A percentile compares a stretch with the other conserved stretches of the same genome.
These are phyloP conservation scores for Eurytoma californica DNA, from an alignment of 2,888 invertebrate species.

Conservation along the genomic window DNA sequence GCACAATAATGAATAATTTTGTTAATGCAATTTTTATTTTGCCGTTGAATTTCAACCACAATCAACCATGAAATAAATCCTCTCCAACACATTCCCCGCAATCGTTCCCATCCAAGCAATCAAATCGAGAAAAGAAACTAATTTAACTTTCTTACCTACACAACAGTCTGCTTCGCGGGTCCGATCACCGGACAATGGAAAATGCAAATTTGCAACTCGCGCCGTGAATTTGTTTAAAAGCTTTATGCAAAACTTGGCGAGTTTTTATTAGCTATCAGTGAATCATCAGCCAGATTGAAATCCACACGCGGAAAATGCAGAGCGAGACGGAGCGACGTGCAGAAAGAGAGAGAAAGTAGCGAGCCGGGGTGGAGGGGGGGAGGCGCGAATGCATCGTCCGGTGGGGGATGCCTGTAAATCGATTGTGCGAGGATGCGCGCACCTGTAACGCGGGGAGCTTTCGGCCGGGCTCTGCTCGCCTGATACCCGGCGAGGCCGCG, in stretches of 20 bases:
- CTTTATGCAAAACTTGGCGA: constrained; percentile 32
- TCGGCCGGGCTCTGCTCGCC: constrained; percentile 58
- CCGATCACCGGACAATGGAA: neutral
- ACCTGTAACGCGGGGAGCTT: constrained; percentile 49
- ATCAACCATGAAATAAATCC: no score
- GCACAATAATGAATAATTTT: constrained; percentile 34
- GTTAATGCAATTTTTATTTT: constrained; percentile 26
- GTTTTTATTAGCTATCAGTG: constrained; percentile 55
- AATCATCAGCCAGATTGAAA: constrained; percentile 54
- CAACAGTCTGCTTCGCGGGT: neutral
- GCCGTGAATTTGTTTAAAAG: constrained; percentile 48
- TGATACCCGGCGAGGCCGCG: constrained; percentile 58
- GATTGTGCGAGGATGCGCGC: constrained; percentile 37
- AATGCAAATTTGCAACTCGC: constrained; percentile 48
- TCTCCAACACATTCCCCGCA: no score
- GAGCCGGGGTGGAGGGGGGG: neutral
- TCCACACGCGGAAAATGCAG: constrained; percentile 5
- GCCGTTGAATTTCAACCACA: neutral
- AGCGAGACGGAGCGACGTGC: neutral
- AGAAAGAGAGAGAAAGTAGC: neutral
- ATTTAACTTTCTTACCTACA: neutral
- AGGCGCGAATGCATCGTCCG: neutral
- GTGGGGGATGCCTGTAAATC: constrained; percentile 36
- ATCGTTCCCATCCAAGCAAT: no score
- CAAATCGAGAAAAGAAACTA: neutral